Evolutionary conservation across 2,888 invertebrate species (phyloP).

Genomic region (Dorcus parallelipipedus): DNA sequence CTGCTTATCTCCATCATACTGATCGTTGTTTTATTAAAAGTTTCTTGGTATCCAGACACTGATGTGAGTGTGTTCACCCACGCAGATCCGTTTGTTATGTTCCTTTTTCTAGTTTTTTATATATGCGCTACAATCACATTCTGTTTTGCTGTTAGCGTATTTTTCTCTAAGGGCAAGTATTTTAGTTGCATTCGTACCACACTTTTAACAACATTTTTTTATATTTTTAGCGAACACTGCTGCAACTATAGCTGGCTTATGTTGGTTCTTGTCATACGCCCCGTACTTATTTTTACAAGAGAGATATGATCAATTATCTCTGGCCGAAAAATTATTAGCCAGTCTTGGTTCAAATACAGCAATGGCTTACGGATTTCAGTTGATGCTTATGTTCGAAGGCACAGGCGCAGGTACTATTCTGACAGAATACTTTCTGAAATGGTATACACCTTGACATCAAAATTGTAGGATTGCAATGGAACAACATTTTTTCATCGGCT

Average conservation of each 20-base stretch:
- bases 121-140: constrained; percentile 68
- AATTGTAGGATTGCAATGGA: constrained; percentile 58
- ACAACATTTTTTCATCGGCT: constrained; percentile 59
- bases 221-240: constrained; percentile 68
- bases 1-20: constrained; percentile 57
- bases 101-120: constrained; percentile 71
- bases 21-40: constrained; percentile 54
- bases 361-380: constrained; percentile 74
- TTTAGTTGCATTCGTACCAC: too few species aligned
- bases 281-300: constrained; percentile 66
- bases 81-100: constrained; percentile 62
- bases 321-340: constrained; percentile 58
- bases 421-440: not conserved
- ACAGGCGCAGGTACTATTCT: constrained; percentile 60
- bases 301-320: constrained; percentile 61
- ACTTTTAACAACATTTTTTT: not conserved
- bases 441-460: not conserved
- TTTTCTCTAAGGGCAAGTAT: constrained; percentile 71
- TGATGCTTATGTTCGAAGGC: constrained; percentile 70
- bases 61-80: constrained; percentile 65
- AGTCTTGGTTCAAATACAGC: constrained; percentile 74
- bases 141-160: constrained; percentile 74
- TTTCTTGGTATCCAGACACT: constrained; percentile 39
- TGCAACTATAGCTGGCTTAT: constrained; percentile 69
- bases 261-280: constrained; percentile 72